A percentile compares a stretch with the other conserved stretches of the same genome.
Conservation (phyloP, 1,140 invertebrate species). For the Thrips palmi region DNA sequence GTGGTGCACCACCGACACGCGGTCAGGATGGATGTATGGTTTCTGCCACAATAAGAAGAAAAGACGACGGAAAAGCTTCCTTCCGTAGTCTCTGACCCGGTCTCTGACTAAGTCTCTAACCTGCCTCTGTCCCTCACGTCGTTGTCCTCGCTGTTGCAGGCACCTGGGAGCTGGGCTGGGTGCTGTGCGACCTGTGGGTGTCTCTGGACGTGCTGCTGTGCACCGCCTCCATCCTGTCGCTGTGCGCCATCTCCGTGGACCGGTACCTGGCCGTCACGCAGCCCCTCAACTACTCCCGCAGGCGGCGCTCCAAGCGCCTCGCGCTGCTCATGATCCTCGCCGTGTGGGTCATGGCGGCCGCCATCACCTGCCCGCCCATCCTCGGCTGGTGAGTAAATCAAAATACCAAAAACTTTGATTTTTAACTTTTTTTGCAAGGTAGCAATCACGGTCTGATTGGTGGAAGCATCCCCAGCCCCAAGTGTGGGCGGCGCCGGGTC, state of each 20-base stretch:
- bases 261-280: slow-evolving; percentile 74
- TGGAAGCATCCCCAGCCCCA: too few relatives aligned
- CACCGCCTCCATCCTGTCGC: slow-evolving; percentile 61
- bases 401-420: slow-evolving; percentile 4
- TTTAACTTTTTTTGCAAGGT: too few relatives aligned
- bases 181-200: slow-evolving; percentile 76
- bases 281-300: slow-evolving; percentile 59
- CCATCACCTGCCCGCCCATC: slow-evolving; percentile 69
- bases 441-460: too few relatives aligned
- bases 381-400: slow-evolving; percentile 46
- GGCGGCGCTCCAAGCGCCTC: slow-evolving; percentile 54
- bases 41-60: too few relatives aligned
- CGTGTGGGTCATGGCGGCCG: slow-evolving; percentile 62
- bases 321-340: slow-evolving; percentile 59
- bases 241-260: slow-evolving; percentile 72
- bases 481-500: too few relatives aligned
- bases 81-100: too few relatives aligned
- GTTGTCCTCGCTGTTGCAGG: slow-evolving; percentile 26
- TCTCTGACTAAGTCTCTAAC: too few relatives aligned
- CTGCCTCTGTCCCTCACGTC: too few relatives aligned
- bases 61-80: too few relatives aligned
- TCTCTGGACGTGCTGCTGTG: slow-evolving; percentile 84
- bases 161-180: slow-evolving; percentile 56
- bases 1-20: too few relatives aligned
- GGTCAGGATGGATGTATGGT: too few relatives aligned